Base-by-base conservation (phyloP, 2,888 invertebrate genomes). In the Tinea trinotella region DNA sequence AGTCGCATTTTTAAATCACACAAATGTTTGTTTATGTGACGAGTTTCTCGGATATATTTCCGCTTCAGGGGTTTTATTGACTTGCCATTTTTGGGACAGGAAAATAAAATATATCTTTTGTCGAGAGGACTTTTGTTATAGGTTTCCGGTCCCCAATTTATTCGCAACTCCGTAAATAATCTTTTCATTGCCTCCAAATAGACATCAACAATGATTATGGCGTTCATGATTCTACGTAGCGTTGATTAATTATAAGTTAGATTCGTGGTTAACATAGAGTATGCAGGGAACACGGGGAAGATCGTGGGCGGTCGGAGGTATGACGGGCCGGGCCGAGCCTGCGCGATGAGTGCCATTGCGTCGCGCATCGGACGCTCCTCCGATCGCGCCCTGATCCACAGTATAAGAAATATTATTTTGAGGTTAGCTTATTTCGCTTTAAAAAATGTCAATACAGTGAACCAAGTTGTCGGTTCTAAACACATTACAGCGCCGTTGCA, bases 401-500 rank as follows among this genome's bases (percentile, higher is more conserved):
- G 75, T 76, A 74, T 77, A 73, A 81, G 76, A 77, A 83, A 80
- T 78, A 79, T 72, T 75, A 74, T 78, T 82, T 85, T 81, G 77
- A 84, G 85, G 85, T 85, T 85, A 84, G 69, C 70, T 76, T 75
- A 64, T 61, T 50, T 53, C 66, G 66, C 60, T 65, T 64, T 66
- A 44, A 50, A 56, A 57, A 58, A 56, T 68, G 64, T 61, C 63
- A 69, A 66, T 63, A 75, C 62, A 70, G 76, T 74, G 71, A 73
- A 68, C 67, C 64, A 58, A 68, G 66, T 63, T 59, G 72, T 67
- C 67, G 57, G 57, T 62, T 60, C 60, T 59, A 62, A 69, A 69
- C 58, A 67, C 62, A 62, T 62, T 63, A 60, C 64, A 62, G 69
- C 64, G 64, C 62, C 60, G 58, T 64, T 62, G 62, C 59, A 64